Percentiles rank a stretch among this genome's conserved stretches.
Conservation (phyloP, 2,888 invertebrate genomes). For the Cancer borealis region DNA sequence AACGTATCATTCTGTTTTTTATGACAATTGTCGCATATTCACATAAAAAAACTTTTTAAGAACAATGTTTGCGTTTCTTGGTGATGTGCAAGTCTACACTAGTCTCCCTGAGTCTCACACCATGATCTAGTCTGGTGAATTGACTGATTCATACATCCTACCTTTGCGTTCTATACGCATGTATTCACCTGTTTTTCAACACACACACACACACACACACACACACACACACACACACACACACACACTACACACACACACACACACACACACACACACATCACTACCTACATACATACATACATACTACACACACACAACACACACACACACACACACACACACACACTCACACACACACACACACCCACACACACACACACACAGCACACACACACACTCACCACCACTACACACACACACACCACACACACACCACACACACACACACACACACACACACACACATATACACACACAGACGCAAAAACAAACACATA, state of each 20-base stretch:
- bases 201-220: not conserved
- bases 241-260: slow-evolving; percentile 20
- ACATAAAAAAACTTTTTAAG: not conserved
- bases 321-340: no score
- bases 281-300: not conserved
- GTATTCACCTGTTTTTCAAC: not conserved
- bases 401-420: no score
- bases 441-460: slow-evolving; percentile 20
- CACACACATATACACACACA: slow-evolving; percentile 1
- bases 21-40: not conserved
- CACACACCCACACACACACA: no score
- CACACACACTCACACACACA: no score
- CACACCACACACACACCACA: no score
- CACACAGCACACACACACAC: no score
- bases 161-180: not conserved
- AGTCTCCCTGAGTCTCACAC: not conserved
- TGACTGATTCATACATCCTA: not conserved
- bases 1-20: not conserved
- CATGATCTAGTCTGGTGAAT: not conserved
- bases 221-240: slow-evolving; percentile 23
- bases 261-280: not conserved
- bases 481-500: not conserved
- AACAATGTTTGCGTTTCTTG: not conserved
- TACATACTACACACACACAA: no score
- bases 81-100: not conserved